Evolutionary conservation across 1,140 invertebrate species (phyloP), one percentile per base, ranked within the genome.

Genomic region (Lanistes nyassanus): DNA sequence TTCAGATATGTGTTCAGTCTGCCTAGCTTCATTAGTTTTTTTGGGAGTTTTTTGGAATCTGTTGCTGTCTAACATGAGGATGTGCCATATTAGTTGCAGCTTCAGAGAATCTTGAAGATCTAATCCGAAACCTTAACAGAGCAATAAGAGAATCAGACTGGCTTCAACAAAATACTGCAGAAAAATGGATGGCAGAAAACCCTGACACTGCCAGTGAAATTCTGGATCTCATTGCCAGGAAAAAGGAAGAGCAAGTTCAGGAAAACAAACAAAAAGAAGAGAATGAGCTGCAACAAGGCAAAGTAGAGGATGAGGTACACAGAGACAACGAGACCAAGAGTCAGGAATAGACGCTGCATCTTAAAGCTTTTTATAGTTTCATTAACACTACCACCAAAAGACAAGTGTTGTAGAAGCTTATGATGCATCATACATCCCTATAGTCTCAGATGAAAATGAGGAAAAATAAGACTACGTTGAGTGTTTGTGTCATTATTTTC

Each of bases 91-190:
- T 26, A 62, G 39, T 70, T 78, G 55, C 73, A 80, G 76, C 72
- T 26, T 60, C 58, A 53, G 71, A 78, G 29, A 74, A 51, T 53
- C 60, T 81, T 56, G 77, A 76, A 68, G 80, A 79, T 65, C 53
- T 81, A 67, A 51, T 81, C 42, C 23, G 26, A 36, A 71, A 66
- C 3, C 69, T 82, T 11, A 65, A 78, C 19, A 55, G 76, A 37
- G 73, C 76, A 26, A 79, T 82, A 19, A 70, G 66, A 29, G 23
- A 26, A 21, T 76, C 76, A 2, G 78, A 82, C 53, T 82, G 81
- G 81, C 58, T 82, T 31, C 39, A 79, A 37, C 53, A 80, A 39
- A 82, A 82, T 65, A 82, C 79, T 9, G 74, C 81, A 39, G 77
- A 82, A 23, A 77, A 79, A 70, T 82, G 79, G 79, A 68, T 39